A percentile compares a stretch with the other conserved stretches of the same genome.
Evolutionary conservation across 2,797 vertebrate genomes (phyloP).

Genomic region (Babyrousa celebensis): DNA sequence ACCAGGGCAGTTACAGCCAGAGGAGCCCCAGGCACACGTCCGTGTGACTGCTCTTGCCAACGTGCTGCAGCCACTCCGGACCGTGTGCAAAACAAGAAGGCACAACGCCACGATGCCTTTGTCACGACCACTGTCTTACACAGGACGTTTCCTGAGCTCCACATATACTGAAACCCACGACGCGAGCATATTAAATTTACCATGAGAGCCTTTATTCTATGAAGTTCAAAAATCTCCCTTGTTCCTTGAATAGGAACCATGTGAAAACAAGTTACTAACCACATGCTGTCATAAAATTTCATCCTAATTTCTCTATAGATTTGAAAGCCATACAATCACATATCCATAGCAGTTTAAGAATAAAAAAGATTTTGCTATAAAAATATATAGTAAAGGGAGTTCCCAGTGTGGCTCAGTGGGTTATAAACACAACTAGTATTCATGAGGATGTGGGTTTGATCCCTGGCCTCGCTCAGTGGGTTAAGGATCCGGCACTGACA

Average conservation of each 20-base stretch:
- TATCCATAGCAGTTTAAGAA: neutral
- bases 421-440: too few species aligned
- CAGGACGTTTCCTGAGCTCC: neutral
- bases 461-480: too few species aligned
- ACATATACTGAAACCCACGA: neutral
- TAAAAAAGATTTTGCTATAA: constrained; percentile 21
- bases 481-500: too few species aligned
- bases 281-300: neutral
- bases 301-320: neutral
- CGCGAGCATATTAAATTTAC: neutral
- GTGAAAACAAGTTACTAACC: neutral
- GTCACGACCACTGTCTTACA: neutral
- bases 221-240: neutral
- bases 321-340: neutral
- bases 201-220: neutral
- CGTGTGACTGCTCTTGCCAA: rapidly evolving
- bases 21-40: rapidly evolving
- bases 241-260: neutral
- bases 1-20: neutral
- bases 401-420: too few species aligned
- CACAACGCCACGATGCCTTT: too few species aligned
- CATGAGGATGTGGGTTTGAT: too few species aligned
- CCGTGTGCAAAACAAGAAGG: neutral
- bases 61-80: neutral
- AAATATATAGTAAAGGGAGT: neutral